Base-by-base conservation (phyloP, 2,888 invertebrate species). In the Hyposoter dolosus region DNA sequence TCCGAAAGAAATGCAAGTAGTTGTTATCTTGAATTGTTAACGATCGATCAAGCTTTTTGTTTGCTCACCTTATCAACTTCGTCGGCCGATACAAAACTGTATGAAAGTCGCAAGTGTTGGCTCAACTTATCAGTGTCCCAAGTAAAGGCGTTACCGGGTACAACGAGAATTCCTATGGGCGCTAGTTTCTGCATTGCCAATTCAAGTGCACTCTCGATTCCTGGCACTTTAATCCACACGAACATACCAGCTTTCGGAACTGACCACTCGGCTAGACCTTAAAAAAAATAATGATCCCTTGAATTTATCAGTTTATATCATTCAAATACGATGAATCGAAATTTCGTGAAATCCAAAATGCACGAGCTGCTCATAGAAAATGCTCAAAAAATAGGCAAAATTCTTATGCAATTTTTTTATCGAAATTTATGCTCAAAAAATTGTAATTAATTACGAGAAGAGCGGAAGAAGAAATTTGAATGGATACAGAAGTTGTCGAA, bases 211-310 rank as follows among this genome's bases (percentile, higher is more conserved):
- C 97, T 97, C 1, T 95, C 94, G 0, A 97, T 94, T 0, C 95
- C 96, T 1, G 94, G 94, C 0, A 97, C 95, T 90, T 96, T 95
- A 60, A 97, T 91, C 98, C 98, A 98, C 47, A 97, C 94, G 94
- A 97, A 98, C 95, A 98, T 96, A 0, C 98, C 98, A 12, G 96
- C 97, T 3, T 95, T 92, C 0, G 98, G 97, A n/a, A 95, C 93
- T 0, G 94, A 91, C 96, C 97, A 97, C 87, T 96, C 96, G 3
- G 96, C 96, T 0, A 97, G 93, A 65, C 96, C 96, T 95, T 88
- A 79, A 50, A 5, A 50, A 5, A 81, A 65, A 60, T 23, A 50
- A 47, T 6, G 40, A 40, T 40, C 10, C 10, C 40, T 40, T 9
- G 10, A 40, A 53, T 23, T 56, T 10, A 56, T 56, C 23, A 50